Percentiles rank a stretch among this genome's conserved stretches.
These are phyloP conservation scores for Nomada hirtipes DNA, from an alignment of 2,888 invertebrate genomes.

Conservation along the genomic window DNA sequence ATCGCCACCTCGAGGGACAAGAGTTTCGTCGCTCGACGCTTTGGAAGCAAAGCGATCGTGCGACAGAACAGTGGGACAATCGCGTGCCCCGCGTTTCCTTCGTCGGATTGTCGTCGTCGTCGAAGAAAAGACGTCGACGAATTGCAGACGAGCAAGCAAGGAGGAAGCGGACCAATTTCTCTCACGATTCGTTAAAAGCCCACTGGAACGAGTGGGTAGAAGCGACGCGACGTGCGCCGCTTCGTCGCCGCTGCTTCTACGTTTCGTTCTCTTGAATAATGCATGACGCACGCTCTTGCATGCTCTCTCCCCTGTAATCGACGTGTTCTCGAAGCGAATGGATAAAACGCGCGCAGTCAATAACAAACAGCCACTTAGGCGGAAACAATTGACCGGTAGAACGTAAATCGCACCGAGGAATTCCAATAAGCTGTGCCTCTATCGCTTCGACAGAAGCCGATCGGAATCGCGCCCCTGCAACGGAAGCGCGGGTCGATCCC, in stretches of 20 bases:
- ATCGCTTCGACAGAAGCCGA: background rate
- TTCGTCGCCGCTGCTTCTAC: background rate
- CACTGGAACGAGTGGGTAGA: too few relatives aligned
- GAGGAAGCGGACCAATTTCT: background rate
- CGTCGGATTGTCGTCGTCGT: too few relatives aligned
- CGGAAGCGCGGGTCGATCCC: too few relatives aligned
- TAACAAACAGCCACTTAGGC: slow-evolving; percentile 21
- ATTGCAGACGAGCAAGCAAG: too few relatives aligned
- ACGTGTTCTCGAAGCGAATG: slow-evolving; percentile 19
- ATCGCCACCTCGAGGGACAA: too few relatives aligned
- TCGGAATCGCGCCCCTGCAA: background rate
- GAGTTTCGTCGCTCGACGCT: too few relatives aligned
- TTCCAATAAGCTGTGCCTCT: slow-evolving; percentile 9
- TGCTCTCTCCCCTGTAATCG: slow-evolving; percentile 32
- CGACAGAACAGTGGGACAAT: too few relatives aligned
- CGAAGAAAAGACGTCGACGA: too few relatives aligned
- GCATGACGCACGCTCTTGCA: slow-evolving; percentile 8
- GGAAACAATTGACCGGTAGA: slow-evolving; percentile 46
- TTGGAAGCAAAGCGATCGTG: too few relatives aligned
- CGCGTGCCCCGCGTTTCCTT: too few relatives aligned
- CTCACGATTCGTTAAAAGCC: background rate
- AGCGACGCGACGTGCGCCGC: background rate
- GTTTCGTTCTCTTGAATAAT: slow-evolving; percentile 48
- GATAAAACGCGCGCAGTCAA: slow-evolving; percentile 24
- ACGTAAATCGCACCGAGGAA: slow-evolving; percentile 8